Base-by-base conservation (phyloP, 2,797 vertebrate species). In the Sebastes umbrosus region DNA sequence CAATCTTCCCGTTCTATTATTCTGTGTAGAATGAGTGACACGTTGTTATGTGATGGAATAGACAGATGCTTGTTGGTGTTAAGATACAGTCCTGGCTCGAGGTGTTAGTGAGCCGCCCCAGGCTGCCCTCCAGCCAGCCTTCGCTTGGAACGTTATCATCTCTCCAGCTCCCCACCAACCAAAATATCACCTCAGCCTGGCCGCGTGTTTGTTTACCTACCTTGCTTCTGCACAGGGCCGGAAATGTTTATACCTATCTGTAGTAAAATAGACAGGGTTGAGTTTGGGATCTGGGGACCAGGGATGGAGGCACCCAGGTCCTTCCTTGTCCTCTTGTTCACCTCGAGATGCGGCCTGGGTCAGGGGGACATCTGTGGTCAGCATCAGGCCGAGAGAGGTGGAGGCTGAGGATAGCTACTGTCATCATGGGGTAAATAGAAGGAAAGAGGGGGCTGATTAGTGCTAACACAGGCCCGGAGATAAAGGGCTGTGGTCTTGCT, bases 321-420 rank as follows among this genome's bases (percentile, higher is more conserved):
- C 79, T 46, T 58, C 31, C 70, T 80, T 95, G 95, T 91, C 95
- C 95, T 92, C 86, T 93, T 43, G 46, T 90, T 96, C 93, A 95
- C 95, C 94, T 91, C 69, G 5, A 18, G 80, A 68, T 90, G 69
- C 59, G 79, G 66, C 90, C 83, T 65, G 3, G 93, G 94, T 96
- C 96, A 95, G 87, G 82, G 90, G 96, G 96, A 96, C 96, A 90
- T 93, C 95, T 96, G 95, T 97, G 96, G 95, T 95, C 94, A 93
- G 94, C 92, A 89, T 94, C 92, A 93, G 94, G 95, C 94, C 71
- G 75, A 77, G 75, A 83, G 87, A 88, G 73, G 78, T 85, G 88
- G 82, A 85, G 95, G 91, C 90, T 93, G 96, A 94, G 93, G 97
- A 97, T 97, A 97, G 97, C 95, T 97, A 96, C 95, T 97, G 97